Evolutionary conservation across 2,888 invertebrate genomes (phyloP).

Genomic region (Aphidoletes aphidimyza): DNA sequence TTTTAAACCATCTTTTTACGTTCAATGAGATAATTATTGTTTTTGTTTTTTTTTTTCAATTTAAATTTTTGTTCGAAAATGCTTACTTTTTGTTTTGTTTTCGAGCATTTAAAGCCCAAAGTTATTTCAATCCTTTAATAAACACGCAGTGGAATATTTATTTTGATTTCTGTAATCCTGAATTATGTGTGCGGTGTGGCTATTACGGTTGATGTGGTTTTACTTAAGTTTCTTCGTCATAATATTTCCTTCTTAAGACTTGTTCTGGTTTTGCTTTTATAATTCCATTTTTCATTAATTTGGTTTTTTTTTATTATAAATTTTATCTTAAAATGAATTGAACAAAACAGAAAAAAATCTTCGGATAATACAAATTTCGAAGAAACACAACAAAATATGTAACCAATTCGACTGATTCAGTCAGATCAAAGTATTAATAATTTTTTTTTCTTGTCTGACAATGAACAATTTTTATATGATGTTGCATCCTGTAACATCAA

Average conservation of each 20-base stretch:
- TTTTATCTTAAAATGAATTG: neutral
- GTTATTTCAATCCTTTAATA: conserved; percentile 4
- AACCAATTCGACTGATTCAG: neutral
- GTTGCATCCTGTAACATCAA: neutral
- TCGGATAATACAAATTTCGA: conserved; percentile 9
- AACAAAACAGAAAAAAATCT: neutral
- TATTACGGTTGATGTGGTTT: conserved; percentile 20
- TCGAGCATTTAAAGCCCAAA: neutral
- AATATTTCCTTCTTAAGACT: neutral
- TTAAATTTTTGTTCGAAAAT: no score
- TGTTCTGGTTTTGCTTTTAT: neutral
- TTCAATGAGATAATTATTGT: no score
- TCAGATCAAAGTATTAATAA: neutral
- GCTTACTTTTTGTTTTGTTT: neutral
- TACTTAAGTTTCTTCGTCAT: neutral
- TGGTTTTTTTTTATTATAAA: neutral
- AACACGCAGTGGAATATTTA: neutral
- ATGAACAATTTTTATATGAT: neutral
- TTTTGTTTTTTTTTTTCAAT: no score
- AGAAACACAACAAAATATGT: neutral
- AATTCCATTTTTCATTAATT: neutral
- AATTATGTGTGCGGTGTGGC: conserved; percentile 42
- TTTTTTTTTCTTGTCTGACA: neutral
- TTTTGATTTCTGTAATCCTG: conserved; percentile 1
- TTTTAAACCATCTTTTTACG: no score